phyloP scores from a whole-genome alignment of 2,113 vertebrate genomes.

The Capreolus pygargus region DNA sequence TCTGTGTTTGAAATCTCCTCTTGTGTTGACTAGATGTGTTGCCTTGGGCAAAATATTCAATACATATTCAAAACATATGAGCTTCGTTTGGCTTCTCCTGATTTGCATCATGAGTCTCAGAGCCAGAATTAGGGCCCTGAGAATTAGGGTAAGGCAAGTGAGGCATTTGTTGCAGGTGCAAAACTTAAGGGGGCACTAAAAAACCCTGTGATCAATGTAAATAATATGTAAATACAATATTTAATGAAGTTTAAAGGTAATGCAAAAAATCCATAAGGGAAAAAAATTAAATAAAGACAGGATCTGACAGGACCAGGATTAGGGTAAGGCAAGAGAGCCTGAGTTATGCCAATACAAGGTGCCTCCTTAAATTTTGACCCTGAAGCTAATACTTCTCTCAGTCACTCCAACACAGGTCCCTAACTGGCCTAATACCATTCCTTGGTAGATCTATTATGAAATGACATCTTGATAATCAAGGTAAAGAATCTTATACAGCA shows the following conservation, averaged over 20 bases:
- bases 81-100: neutral
- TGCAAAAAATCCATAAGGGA: neutral
- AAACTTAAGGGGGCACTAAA: neutral
- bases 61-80: neutral
- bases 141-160: neutral
- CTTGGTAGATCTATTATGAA: neutral
- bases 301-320: neutral
- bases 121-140: neutral
- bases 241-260: constrained; percentile 1
- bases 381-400: neutral
- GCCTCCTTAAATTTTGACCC: neutral
- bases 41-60: neutral
- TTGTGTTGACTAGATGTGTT: neutral
- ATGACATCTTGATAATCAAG: neutral
- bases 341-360: no score
- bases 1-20: constrained; percentile 27
- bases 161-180: neutral
- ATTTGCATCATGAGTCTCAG: neutral
- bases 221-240: neutral
- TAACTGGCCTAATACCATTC: neutral
- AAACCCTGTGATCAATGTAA: neutral
- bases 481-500: neutral
- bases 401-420: no score
- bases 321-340: neutral
- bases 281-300: neutral